Percentiles rank a stretch among this genome's conserved stretches.
Evolutionary conservation across 2,888 invertebrate genomes (phyloP).

Genomic region (Agonopterix heracliana): DNA sequence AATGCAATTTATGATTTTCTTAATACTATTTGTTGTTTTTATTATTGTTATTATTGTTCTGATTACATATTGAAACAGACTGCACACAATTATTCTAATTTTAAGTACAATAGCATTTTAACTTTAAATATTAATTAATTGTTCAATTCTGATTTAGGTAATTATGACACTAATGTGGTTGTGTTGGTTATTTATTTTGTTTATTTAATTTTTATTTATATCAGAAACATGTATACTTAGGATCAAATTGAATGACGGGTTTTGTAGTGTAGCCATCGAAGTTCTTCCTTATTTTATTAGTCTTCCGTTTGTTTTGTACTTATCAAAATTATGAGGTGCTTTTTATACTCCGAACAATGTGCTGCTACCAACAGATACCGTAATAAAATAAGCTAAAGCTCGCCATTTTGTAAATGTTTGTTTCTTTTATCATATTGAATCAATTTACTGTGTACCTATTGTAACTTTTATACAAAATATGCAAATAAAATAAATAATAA

Average conservation of each 20-base stretch:
- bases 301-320: conserved; percentile 68
- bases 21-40: not conserved
- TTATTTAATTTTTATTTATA: conserved; percentile 70
- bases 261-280: conserved; percentile 50
- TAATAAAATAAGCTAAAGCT: conserved; percentile 37
- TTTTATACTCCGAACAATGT: conserved; percentile 36
- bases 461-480: conserved; percentile 73
- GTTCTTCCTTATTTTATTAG: conserved; percentile 52
- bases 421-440: conserved; percentile 54
- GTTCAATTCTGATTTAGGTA: conserved; percentile 47
- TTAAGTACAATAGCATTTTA: conserved; percentile 47
- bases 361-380: conserved; percentile 24
- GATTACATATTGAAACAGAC: not conserved
- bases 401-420: conserved; percentile 61
- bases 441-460: conserved; percentile 59
- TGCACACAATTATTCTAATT: conserved; percentile 17
- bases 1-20: not conserved
- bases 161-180: conserved; percentile 59
- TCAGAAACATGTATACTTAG: conserved; percentile 49
- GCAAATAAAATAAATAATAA: conserved; percentile 61
- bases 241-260: conserved; percentile 51
- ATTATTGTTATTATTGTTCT: not conserved
- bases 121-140: conserved; percentile 30
- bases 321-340: conserved; percentile 59
- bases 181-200: conserved; percentile 73